Evolutionary conservation across 2,113 vertebrate genomes (phyloP).

Genomic region (Cyprinodon tularosa): DNA sequence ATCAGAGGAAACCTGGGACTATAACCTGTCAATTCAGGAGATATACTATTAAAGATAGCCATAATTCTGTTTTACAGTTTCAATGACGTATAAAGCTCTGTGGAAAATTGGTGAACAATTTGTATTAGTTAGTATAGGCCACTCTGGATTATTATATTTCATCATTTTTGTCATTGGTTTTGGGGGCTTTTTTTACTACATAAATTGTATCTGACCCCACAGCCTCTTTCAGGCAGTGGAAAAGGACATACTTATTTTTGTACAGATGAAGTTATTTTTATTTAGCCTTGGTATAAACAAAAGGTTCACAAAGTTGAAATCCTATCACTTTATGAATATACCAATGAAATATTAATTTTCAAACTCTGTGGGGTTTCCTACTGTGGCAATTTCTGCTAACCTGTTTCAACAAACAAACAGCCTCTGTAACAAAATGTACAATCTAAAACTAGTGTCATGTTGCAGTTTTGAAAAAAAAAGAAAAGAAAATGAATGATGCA

Average conservation of each 20-base stretch:
- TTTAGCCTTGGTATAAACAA: neutral
- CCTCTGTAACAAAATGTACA: neutral
- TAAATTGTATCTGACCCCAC: neutral
- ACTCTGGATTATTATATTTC: neutral
- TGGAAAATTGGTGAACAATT: constrained; percentile 11
- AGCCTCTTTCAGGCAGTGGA: neutral
- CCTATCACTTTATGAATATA: neutral
- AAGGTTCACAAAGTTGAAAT: neutral
- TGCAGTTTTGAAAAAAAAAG: neutral
- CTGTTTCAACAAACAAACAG: too few relatives aligned
- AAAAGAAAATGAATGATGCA: neutral
- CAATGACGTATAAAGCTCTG: constrained; percentile 10
- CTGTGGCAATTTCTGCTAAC: neutral
- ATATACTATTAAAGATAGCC: constrained; percentile 12
- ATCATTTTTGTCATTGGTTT: neutral
- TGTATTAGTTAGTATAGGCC: neutral
- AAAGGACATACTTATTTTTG: too few relatives aligned
- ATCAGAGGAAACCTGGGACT: constrained; percentile 45
- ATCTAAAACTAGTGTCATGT: neutral
- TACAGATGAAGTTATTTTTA: too few relatives aligned
- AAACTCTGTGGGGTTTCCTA: neutral
- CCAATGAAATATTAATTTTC: neutral
- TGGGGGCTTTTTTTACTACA: neutral
- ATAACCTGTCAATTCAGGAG: constrained; percentile 15
- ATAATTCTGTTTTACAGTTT: constrained; percentile 6